Conservation (phyloP, 2,797 vertebrate genomes). For the Prunella strophiata region DNA sequence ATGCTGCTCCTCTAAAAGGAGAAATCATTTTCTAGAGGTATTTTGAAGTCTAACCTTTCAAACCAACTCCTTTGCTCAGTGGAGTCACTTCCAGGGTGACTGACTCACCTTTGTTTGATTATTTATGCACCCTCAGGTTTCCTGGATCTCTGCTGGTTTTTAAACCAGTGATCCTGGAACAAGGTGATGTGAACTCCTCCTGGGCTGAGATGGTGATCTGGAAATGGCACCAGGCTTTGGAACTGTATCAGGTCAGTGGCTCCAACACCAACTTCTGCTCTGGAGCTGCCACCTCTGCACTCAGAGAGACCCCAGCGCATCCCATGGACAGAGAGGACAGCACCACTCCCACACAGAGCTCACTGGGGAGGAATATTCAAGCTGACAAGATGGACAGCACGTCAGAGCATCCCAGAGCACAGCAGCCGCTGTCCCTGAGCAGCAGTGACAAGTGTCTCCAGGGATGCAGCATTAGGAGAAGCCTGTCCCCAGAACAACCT, state of each 20-base stretch:
- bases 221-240: not conserved
- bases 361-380: not conserved
- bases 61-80: not conserved
- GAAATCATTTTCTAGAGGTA: not conserved
- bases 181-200: not conserved
- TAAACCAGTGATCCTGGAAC: not conserved
- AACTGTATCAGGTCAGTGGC: not conserved
- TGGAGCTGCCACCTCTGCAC: not conserved
- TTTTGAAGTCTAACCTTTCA: not conserved
- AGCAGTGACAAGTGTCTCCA: slow-evolving; percentile 7
- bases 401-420: not conserved
- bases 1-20: not conserved
- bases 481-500: not conserved
- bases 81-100: not conserved
- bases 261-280: not conserved
- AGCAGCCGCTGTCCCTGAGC: slow-evolving; percentile 7
- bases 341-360: not conserved
- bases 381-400: slow-evolving; percentile 15
- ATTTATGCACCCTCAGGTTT: not conserved
- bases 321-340: not conserved
- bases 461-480: not conserved
- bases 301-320: not conserved
- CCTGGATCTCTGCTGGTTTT: not conserved
- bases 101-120: not conserved
- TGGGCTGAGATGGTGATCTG: not conserved